Conservation (phyloP, 2,797 vertebrate species). For the Gymnoscopelus braueri region DNA sequence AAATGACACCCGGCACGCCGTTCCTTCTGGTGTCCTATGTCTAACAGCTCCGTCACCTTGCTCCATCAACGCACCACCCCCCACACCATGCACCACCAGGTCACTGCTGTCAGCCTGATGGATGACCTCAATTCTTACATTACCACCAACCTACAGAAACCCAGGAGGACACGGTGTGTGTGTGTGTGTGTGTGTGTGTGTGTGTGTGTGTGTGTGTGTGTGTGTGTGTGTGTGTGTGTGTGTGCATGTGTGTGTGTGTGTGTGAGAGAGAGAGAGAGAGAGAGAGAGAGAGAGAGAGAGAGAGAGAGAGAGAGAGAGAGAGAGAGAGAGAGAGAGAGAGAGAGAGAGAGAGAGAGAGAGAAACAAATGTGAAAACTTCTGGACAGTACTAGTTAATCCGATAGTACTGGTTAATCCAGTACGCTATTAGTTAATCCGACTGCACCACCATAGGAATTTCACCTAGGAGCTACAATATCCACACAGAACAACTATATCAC, state of each 20-base stretch:
- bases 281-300: too few relatives aligned
- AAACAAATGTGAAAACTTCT: background rate
- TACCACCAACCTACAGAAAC: conserved; percentile 37
- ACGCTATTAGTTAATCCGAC: too few relatives aligned
- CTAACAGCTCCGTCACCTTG: conserved; percentile 14
- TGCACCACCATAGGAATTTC: too few relatives aligned
- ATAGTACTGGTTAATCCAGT: too few relatives aligned
- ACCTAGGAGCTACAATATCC: too few relatives aligned
- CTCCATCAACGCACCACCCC: conserved; percentile 21
- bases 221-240: background rate
- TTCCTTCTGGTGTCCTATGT: conserved; percentile 33
- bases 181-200: conserved; percentile 34
- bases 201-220: conserved; percentile 7
- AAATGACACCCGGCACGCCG: conserved; percentile 9
- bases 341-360: too few relatives aligned
- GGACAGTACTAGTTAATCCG: background rate
- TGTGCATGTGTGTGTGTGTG: too few relatives aligned
- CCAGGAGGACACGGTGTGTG: conserved; percentile 38
- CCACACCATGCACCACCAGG: background rate
- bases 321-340: too few relatives aligned
- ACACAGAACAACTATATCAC: too few relatives aligned
- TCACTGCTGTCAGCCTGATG: conserved; percentile 3
- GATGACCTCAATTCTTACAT: conserved; percentile 5
- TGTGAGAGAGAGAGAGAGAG: too few relatives aligned
- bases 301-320: too few relatives aligned